Percentiles rank a stretch among this genome's conserved stretches.
phyloP scores from a whole-genome alignment of 2,888 invertebrate genomes.

The Ethmia dodecea region DNA sequence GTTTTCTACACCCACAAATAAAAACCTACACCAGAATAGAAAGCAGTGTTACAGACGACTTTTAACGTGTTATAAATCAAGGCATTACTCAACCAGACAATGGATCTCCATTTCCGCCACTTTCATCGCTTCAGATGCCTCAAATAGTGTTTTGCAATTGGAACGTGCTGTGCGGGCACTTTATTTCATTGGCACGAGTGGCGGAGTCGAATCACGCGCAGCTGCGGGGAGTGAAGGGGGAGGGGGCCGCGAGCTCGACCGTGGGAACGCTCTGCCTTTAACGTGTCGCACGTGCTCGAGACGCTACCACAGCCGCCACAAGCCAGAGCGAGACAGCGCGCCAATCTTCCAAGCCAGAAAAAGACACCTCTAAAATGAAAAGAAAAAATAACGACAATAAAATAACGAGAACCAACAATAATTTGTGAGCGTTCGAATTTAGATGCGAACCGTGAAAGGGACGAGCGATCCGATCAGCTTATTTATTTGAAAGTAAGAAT shows the following conservation, averaged over 20 bases:
- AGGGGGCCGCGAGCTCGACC: slow-evolving; percentile 56
- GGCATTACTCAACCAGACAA: slow-evolving; percentile 22
- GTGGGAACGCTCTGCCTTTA: slow-evolving; percentile 77
- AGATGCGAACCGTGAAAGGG: slow-evolving; percentile 56
- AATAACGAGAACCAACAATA: slow-evolving; percentile 66
- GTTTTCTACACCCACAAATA: too few species aligned
- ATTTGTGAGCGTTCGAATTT: slow-evolving; percentile 70
- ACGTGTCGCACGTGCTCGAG: slow-evolving; percentile 75
- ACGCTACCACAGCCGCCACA: slow-evolving; percentile 50
- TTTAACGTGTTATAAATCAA: slow-evolving; percentile 1
- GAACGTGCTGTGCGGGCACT: slow-evolving; percentile 68
- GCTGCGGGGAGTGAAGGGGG: slow-evolving; percentile 25
- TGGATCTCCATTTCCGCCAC: slow-evolving; percentile 48
- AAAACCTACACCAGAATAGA: too few species aligned
- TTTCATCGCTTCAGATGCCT: slow-evolving; percentile 51
- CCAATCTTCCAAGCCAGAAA: slow-evolving; percentile 22
- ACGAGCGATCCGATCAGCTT: slow-evolving; percentile 37
- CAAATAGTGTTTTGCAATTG: slow-evolving; percentile 67
- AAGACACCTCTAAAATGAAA: slow-evolving; percentile 23
- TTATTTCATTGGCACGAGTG: slow-evolving; percentile 69
- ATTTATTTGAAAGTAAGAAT: slow-evolving; percentile 60
- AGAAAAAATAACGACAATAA: slow-evolving; percentile 52
- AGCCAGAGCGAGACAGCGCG: slow-evolving; percentile 43
- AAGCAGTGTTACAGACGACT: too few species aligned
- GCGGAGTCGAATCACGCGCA: slow-evolving; percentile 64